Conservation (phyloP, 2,113 vertebrate species). For the Leptobrachium leishanense region DNA sequence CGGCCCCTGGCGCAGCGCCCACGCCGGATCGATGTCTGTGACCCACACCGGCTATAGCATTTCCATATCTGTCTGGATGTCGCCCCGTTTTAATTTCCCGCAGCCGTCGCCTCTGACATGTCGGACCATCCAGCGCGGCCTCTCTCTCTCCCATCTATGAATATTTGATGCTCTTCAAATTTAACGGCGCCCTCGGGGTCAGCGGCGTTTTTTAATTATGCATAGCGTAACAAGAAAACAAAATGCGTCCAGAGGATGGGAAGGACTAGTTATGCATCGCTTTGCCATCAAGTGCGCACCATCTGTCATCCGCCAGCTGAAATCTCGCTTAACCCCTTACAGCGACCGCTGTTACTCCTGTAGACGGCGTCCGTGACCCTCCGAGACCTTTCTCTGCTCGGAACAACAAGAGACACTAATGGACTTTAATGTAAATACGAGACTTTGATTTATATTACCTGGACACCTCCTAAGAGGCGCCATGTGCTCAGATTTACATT, state of each 20-base stretch:
- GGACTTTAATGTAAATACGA: no score
- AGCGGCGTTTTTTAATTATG: slow-evolving; percentile 23
- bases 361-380: no score
- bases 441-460: no score
- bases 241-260: slow-evolving; percentile 26
- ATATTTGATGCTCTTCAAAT: slow-evolving; percentile 43
- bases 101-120: not conserved
- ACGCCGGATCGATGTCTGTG: not conserved
- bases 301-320: slow-evolving; percentile 20
- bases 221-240: slow-evolving; percentile 16
- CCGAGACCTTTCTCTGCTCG: no score
- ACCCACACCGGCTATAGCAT: not conserved
- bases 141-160: slow-evolving; percentile 15
- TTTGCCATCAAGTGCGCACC: slow-evolving; percentile 12
- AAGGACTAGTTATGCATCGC: slow-evolving; percentile 25
- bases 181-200: slow-evolving; percentile 34
- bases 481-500: no score
- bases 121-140: not conserved
- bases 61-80: slow-evolving; percentile 1
- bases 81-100: not conserved
- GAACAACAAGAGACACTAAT: no score
- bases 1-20: not conserved
- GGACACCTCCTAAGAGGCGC: no score
- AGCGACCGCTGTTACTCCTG: not conserved
- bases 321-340: slow-evolving; percentile 15